Percentiles rank a stretch among this genome's conserved stretches.
Conservation (phyloP, 2,113 vertebrate genomes). For the Phaetusa simplex region DNA sequence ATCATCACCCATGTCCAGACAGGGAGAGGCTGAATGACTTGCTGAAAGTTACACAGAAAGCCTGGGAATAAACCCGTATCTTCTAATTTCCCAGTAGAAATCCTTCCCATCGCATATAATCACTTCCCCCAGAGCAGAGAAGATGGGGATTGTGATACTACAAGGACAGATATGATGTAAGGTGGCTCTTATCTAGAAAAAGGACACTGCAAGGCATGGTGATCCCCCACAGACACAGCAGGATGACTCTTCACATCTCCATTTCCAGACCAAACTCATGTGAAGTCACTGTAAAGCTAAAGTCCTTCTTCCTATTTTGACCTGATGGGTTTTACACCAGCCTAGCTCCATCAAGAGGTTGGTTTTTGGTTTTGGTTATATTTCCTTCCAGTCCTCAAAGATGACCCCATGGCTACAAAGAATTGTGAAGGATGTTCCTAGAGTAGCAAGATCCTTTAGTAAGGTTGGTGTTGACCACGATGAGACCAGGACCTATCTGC, state of each 20-base stretch:
- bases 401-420: background rate
- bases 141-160: too few relatives aligned
- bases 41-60: background rate
- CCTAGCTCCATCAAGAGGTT: background rate
- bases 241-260: background rate
- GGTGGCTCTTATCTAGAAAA: background rate
- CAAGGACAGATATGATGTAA: background rate
- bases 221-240: background rate
- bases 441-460: background rate
- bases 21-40: background rate
- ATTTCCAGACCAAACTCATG: background rate
- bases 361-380: background rate
- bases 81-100: background rate
- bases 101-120: background rate
- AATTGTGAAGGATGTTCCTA: background rate
- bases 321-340: background rate
- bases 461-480: rapidly evolving
- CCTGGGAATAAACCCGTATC: background rate
- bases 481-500: background rate
- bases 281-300: background rate
- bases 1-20: background rate
- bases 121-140: background rate
- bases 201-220: background rate
- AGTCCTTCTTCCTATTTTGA: background rate
- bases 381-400: background rate